A percentile compares a stretch with the other conserved stretches of the same genome.
Evolutionary conservation across 2,888 invertebrate genomes (phyloP).

Genomic region (Acanthosoma haemorrhoidale): DNA sequence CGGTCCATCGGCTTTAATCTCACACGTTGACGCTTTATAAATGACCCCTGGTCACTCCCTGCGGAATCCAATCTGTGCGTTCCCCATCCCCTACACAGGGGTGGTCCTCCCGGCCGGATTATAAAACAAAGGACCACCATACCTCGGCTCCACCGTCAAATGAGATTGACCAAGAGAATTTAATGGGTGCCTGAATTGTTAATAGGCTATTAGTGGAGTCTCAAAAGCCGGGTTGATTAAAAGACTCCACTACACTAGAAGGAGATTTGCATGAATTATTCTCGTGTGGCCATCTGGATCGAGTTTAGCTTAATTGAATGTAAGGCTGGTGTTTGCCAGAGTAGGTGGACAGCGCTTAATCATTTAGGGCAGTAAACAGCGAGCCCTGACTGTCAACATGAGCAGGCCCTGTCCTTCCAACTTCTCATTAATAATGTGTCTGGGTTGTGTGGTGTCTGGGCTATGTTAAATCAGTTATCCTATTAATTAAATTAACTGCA

Average conservation of each 20-base stretch:
- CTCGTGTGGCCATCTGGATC: not conserved
- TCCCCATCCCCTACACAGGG: no score
- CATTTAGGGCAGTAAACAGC: not conserved
- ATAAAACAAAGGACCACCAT: slow-evolving; percentile 24
- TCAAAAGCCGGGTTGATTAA: slow-evolving; percentile 26
- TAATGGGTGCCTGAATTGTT: slow-evolving; percentile 27
- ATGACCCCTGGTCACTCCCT: slow-evolving; percentile 2
- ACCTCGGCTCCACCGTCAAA: not conserved
- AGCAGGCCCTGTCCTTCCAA: not conserved
- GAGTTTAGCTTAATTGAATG: slow-evolving; percentile 5
- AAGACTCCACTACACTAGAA: not conserved
- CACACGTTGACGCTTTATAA: slow-evolving; percentile 5
- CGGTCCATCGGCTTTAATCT: slow-evolving; percentile 3
- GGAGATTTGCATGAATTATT: slow-evolving; percentile 25
- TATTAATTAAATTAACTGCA: no score
- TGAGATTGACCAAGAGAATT: slow-evolving; percentile 29
- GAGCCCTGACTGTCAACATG: not conserved
- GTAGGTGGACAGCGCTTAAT: not conserved
- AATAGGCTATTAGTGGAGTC: slow-evolving; percentile 26
- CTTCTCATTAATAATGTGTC: no score
- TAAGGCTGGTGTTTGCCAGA: no score
- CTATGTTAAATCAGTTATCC: no score
- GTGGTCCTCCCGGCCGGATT: not conserved
- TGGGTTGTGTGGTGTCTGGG: not conserved
- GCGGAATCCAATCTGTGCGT: slow-evolving; percentile 8